These are phyloP conservation scores for Acanthaster planci DNA, from an alignment of 35 echinoderm and acorn worm species.

Conservation along the genomic window DNA sequence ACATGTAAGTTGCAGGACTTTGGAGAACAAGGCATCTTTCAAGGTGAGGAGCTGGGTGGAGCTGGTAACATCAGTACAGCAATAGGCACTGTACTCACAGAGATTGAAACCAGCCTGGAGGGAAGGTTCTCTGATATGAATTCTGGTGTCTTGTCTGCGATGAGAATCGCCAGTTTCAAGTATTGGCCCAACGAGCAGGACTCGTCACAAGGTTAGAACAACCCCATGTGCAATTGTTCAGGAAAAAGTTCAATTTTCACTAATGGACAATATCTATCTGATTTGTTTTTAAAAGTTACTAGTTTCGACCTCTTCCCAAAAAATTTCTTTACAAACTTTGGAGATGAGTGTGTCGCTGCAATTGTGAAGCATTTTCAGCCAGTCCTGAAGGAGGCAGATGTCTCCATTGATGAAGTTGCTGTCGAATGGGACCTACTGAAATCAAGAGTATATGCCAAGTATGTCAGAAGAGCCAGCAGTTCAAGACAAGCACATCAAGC, in stretches of 20 bases:
- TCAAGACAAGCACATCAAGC: no score
- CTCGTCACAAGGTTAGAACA: slow-evolving; percentile 24
- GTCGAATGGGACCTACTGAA: slow-evolving; percentile 45
- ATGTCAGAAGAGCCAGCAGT: background rate
- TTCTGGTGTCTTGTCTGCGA: background rate
- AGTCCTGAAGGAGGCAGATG: slow-evolving; percentile 7
- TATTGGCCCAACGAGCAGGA: slow-evolving; percentile 28
- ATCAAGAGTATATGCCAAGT: slow-evolving; percentile 43
- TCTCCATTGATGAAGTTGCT: background rate
- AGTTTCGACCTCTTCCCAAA: no score
- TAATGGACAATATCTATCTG: no score
- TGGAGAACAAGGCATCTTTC: background rate
- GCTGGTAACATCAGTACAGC: slow-evolving; percentile 23
- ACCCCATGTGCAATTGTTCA: no score
- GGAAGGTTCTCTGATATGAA: slow-evolving; percentile 42
- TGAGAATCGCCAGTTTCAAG: slow-evolving; percentile 23
- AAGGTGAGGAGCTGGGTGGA: slow-evolving; percentile 21
- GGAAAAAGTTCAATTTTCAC: no score
- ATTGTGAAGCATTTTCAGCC: slow-evolving; percentile 5
- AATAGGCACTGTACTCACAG: background rate
- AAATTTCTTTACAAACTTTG: slow-evolving; percentile 20
- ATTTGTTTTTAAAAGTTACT: no score
- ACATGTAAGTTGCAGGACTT: slow-evolving; percentile 22
- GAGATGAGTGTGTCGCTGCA: background rate
- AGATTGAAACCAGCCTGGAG: slow-evolving; percentile 1